phyloP scores from a whole-genome alignment of 92 coral and sea anemone species.

The Bergia puertoricense region DNA sequence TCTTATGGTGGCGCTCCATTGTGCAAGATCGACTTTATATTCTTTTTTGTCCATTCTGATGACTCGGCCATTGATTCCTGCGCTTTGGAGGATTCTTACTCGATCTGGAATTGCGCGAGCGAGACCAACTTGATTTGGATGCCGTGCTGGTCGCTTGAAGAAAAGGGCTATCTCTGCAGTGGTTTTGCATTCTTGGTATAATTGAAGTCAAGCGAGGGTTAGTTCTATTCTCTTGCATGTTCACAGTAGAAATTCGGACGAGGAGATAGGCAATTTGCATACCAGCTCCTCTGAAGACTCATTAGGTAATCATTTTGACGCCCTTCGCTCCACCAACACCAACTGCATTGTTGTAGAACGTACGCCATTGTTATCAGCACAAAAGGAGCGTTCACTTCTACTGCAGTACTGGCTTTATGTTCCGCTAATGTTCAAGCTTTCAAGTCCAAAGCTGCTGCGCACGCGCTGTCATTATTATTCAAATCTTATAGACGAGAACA shows the following conservation, averaged over 20 bases:
- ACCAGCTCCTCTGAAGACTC: not conserved
- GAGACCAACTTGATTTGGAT: slow-evolving; percentile 46
- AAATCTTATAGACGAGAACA: too few relatives aligned
- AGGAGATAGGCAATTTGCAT: slow-evolving; percentile 7
- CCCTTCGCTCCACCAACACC: slow-evolving; percentile 7
- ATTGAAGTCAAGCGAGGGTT: slow-evolving; percentile 8
- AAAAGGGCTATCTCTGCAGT: slow-evolving; percentile 33
- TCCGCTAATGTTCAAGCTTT: too few relatives aligned
- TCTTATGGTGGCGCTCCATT: too few relatives aligned
- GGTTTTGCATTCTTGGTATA: not conserved
- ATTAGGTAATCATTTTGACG: slow-evolving; percentile 32
- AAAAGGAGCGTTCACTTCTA: not conserved
- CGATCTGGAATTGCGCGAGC: not conserved
- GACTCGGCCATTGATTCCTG: slow-evolving; percentile 30
- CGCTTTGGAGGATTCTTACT: not conserved
- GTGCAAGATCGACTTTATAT: slow-evolving; percentile 31
- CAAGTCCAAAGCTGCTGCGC: too few relatives aligned
- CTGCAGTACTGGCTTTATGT: not conserved
- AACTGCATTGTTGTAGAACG: slow-evolving; percentile 49
- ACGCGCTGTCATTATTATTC: too few relatives aligned
- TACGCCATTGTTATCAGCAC: not conserved
- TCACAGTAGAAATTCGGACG: not conserved
- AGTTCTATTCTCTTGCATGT: not conserved
- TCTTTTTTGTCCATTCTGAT: slow-evolving; percentile 22
- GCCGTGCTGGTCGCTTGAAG: slow-evolving; percentile 47